Percentiles rank a stretch among this genome's conserved stretches.
Conservation (phyloP, 2,797 vertebrate species). For the Potorous gilbertii region DNA sequence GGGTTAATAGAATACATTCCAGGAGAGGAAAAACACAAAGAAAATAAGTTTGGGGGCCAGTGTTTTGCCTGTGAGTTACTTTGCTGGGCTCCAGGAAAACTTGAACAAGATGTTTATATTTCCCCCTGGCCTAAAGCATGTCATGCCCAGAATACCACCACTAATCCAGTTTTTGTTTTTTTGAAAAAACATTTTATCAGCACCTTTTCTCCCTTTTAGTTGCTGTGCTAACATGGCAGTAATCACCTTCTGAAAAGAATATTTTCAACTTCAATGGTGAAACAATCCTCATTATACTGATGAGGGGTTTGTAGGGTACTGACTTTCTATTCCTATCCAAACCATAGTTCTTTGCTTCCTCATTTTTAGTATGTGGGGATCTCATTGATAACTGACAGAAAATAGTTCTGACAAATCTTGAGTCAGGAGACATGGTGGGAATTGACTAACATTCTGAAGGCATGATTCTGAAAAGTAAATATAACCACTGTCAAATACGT, state of each 20-base stretch:
- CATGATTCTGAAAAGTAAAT: neutral
- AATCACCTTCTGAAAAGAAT: slow-evolving; percentile 45
- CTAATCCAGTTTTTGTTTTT: slow-evolving; percentile 84
- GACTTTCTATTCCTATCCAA: neutral
- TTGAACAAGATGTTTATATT: slow-evolving; percentile 82
- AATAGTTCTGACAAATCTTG: neutral
- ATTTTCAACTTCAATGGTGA: slow-evolving; percentile 24
- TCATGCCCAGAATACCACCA: slow-evolving; percentile 80
- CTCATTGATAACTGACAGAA: no score
- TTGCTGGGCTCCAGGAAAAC: slow-evolving; percentile 77
- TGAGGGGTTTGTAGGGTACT: neutral
- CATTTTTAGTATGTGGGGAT: neutral
- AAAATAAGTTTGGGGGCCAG: slow-evolving; percentile 84
- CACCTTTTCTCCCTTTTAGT: slow-evolving; percentile 67
- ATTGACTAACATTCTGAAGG: neutral
- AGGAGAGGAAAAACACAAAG: slow-evolving; percentile 73
- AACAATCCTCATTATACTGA: neutral
- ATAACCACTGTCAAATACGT: neutral
- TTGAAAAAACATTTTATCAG: slow-evolving; percentile 82
- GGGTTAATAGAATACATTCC: slow-evolving; percentile 85
- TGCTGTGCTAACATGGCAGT: slow-evolving; percentile 39
- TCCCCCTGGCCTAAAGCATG: slow-evolving; percentile 77
- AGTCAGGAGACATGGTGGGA: neutral
- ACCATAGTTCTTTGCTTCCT: neutral
- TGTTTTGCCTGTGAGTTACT: slow-evolving; percentile 81